phyloP scores from a whole-genome alignment of 2,888 invertebrate species.

The Cerastis leucographa region DNA sequence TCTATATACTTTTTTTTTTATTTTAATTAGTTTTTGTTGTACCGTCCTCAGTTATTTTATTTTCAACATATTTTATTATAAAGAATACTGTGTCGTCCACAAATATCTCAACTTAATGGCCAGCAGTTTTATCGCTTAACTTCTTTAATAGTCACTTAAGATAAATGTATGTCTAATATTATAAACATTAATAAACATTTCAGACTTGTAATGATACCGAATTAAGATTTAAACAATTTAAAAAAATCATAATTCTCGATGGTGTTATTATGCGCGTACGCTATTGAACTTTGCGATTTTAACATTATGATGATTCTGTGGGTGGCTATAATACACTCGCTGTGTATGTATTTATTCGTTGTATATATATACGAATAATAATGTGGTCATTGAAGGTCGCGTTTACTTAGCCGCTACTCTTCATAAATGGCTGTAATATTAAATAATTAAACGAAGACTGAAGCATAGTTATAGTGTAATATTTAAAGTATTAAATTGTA shows the following conservation, averaged over 20 bases:
- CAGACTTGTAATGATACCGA: slow-evolving; percentile 74
- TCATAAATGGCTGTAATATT: slow-evolving; percentile 84
- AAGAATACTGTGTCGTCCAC: slow-evolving; percentile 69
- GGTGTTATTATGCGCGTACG: slow-evolving; percentile 60
- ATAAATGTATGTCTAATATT: slow-evolving; percentile 69
- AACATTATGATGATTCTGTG: slow-evolving; percentile 39
- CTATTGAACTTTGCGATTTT: slow-evolving; percentile 52
- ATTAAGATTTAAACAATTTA: slow-evolving; percentile 70
- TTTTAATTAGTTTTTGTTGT: slow-evolving; percentile 36
- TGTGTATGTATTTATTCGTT: slow-evolving; percentile 66
- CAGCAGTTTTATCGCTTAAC: slow-evolving; percentile 78
- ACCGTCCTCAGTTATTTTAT: slow-evolving; percentile 52
- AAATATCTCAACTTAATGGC: slow-evolving; percentile 77
- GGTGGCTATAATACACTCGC: slow-evolving; percentile 55
- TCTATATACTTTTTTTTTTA: slow-evolving; percentile 28
- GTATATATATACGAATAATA: slow-evolving; percentile 76
- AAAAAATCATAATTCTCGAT: slow-evolving; percentile 58
- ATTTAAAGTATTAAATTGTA: slow-evolving; percentile 86
- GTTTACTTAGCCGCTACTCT: slow-evolving; percentile 76
- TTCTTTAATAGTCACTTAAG: slow-evolving; percentile 75
- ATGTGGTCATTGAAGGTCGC: slow-evolving; percentile 79
- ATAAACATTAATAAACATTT: slow-evolving; percentile 69
- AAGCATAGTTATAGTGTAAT: slow-evolving; percentile 89
- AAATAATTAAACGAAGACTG: slow-evolving; percentile 90
- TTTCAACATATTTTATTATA: slow-evolving; percentile 43